Base-by-base conservation (phyloP, 2,113 vertebrate genomes). In the Ameiurus melas region DNA sequence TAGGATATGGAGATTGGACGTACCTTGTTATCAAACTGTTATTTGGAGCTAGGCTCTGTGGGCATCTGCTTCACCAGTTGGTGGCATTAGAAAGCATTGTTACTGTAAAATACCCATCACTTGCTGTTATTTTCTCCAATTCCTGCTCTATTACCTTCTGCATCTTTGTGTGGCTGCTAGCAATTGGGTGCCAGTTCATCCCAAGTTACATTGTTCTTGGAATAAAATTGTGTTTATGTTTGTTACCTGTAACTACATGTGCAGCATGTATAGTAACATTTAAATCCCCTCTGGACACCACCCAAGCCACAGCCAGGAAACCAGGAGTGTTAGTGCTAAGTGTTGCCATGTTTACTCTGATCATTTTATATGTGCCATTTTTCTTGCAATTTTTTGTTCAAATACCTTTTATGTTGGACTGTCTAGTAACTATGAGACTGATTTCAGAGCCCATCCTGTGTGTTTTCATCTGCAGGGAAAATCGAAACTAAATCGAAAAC, bases 121-220 rank as follows among this genome's bases (percentile, higher is more conserved):
- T n/a, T n/a, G n/a, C n/a, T n/a, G n/a, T n/a, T n/a, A n/a, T n/a
- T n/a, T n/a, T n/a, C n/a, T n/a, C n/a, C n/a, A n/a, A n/a, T n/a
- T n/a, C n/a, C n/a, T n/a, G n/a, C n/a, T n/a, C n/a, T n/a, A n/a
- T n/a, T n/a, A n/a, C n/a, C n/a, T n/a, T n/a, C n/a, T n/a, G n/a
- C n/a, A n/a, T n/a, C n/a, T n/a, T n/a, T n/a, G n/a, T n/a, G n/a
- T n/a, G n/a, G n/a, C n/a, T n/a, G n/a, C n/a, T n/a, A n/a, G n/a
- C n/a, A n/a, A n/a, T n/a, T n/a, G n/a, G n/a, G n/a, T n/a, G n/a
- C n/a, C n/a, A 20, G n/a, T 2, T 57, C 30, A 39, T 39, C 0
- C 7, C 8, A 25, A 33, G 30, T 4, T 0, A 3, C 0, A 3
- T 39, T 20, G 0, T 0, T 10, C 12, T 3, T 20, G 3, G 0